These are phyloP conservation scores for Crematogaster levior DNA, from an alignment of 2,888 invertebrate genomes.

Conservation along the genomic window DNA sequence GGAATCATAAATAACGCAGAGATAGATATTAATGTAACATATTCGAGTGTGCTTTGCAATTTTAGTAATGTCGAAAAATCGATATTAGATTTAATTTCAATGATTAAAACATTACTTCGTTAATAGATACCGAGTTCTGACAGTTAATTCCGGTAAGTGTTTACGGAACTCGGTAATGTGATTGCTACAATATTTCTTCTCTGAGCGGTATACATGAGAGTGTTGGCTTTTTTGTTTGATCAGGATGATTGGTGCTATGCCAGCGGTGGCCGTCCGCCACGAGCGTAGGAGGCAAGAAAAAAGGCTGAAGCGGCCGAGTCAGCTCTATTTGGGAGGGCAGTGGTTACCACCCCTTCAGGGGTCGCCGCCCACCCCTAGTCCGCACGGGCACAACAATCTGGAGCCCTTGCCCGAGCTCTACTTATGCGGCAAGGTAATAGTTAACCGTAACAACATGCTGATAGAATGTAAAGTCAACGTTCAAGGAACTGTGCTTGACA, in stretches of 20 bases:
- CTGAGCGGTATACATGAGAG: not conserved
- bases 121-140: not conserved
- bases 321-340: slow-evolving; percentile 90
- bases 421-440: slow-evolving; percentile 90
- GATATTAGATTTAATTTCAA: not conserved
- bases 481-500: not conserved
- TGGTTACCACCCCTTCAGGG: slow-evolving; percentile 88
- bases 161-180: not conserved
- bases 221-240: slow-evolving; percentile 16
- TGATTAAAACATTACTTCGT: not conserved
- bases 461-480: not conserved
- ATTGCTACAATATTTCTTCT: not conserved
- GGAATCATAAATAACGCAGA: not conserved
- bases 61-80: not conserved
- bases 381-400: slow-evolving; percentile 86
- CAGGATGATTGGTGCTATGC: slow-evolving; percentile 95
- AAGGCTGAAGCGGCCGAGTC: slow-evolving; percentile 87
- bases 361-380: slow-evolving; percentile 89
- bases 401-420: slow-evolving; percentile 89
- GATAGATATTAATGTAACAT: not conserved
- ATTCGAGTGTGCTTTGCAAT: not conserved
- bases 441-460: not conserved
- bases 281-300: slow-evolving; percentile 92
- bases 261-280: slow-evolving; percentile 94
- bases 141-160: not conserved